Percentiles rank a stretch among this genome's conserved stretches.
phyloP scores from a whole-genome alignment of 2,888 invertebrate species.

The Clitarchus hookeri region DNA sequence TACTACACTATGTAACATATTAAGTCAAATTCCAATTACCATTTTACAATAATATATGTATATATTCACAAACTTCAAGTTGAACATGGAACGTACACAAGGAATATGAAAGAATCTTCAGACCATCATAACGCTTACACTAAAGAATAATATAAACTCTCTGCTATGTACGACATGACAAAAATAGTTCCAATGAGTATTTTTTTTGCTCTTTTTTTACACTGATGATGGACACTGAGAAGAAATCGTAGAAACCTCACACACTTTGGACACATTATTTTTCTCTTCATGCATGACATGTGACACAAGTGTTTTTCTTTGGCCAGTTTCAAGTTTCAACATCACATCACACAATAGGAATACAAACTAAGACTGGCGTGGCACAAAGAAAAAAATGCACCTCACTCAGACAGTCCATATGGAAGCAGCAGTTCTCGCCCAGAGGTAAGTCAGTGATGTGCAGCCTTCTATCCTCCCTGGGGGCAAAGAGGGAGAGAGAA shows the following conservation, averaged over 20 bases:
- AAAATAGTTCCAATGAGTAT: background rate
- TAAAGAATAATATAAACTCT: slow-evolving; percentile 1
- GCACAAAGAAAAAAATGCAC: background rate
- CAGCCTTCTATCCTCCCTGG: no score
- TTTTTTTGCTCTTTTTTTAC: background rate
- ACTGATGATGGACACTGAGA: background rate
- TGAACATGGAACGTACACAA: slow-evolving; percentile 10
- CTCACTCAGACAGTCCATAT: background rate
- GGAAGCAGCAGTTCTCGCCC: background rate
- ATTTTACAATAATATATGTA: slow-evolving; percentile 7
- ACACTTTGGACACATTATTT: no score
- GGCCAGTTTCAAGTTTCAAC: background rate
- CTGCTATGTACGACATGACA: background rate
- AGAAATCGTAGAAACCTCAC: background rate
- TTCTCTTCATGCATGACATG: background rate
- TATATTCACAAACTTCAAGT: slow-evolving; percentile 11
- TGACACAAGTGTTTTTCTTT: background rate
- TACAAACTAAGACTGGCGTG: background rate
- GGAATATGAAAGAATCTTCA: slow-evolving; percentile 14
- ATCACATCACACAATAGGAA: slow-evolving; percentile 8
- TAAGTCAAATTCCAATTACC: slow-evolving; percentile 4
- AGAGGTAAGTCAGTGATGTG: background rate
- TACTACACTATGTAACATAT: slow-evolving; percentile 14
- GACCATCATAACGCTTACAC: background rate
- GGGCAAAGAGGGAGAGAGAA: background rate